A percentile compares a stretch with the other conserved stretches of the same genome.
These are phyloP conservation scores for Ellobium chinense DNA, from an alignment of 2,888 invertebrate genomes.

Conservation along the genomic window DNA sequence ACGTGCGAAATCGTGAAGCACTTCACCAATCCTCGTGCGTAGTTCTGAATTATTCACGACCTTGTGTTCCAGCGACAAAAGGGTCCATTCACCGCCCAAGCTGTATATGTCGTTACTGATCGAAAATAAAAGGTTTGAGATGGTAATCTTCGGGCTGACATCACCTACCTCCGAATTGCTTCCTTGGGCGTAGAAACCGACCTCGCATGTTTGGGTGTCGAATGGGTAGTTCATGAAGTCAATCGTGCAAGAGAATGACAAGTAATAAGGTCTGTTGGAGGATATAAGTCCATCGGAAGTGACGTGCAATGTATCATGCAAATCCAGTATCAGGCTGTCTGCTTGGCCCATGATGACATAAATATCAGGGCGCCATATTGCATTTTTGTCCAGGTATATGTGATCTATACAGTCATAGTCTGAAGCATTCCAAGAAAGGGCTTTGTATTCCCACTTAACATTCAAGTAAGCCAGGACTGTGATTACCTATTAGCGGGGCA, in stretches of 20 bases:
- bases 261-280: neutral
- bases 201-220: neutral
- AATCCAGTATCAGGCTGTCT: neutral
- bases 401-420: neutral
- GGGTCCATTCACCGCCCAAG: constrained; percentile 18
- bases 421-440: neutral
- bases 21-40: too few species aligned
- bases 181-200: neutral
- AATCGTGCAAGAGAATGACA: neutral
- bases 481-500: too few species aligned
- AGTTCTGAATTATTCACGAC: neutral
- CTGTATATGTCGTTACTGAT: too few species aligned
- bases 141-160: neutral
- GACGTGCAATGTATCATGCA: neutral
- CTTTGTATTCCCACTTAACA: neutral
- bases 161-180: too few species aligned
- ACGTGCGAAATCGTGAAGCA: neutral
- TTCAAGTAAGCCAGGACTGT: neutral
- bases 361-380: neutral
- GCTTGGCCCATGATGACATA: neutral
- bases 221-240: constrained; percentile 5
- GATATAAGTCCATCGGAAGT: neutral
- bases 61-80: neutral
- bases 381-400: neutral
- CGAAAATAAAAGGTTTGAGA: neutral